Conservation (phyloP, 2,888 invertebrate species). For the Acleris emargana region DNA sequence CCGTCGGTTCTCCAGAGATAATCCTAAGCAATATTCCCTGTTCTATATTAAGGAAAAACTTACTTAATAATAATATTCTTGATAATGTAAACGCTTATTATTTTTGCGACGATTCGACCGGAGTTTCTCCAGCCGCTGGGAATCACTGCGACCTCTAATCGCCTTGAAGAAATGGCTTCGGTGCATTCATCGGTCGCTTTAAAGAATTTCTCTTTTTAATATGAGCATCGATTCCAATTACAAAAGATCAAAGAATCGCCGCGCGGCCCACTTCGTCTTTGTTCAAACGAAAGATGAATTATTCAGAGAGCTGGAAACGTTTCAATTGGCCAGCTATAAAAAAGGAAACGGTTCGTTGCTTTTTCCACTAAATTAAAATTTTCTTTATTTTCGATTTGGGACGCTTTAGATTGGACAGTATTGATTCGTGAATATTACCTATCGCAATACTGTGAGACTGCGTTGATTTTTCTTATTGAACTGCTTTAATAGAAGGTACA, state of each 20-base stretch:
- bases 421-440: conserved; percentile 50
- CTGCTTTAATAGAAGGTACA: neutral
- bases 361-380: conserved; percentile 81
- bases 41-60: conserved; percentile 13
- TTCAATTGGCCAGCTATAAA: conserved; percentile 84
- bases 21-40: conserved; percentile 32
- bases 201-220: conserved; percentile 82
- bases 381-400: conserved; percentile 75
- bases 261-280: conserved; percentile 83
- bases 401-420: conserved; percentile 56
- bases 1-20: conserved; percentile 27
- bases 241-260: conserved; percentile 84
- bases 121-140: conserved; percentile 49
- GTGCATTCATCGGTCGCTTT: conserved; percentile 77
- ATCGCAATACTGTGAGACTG: conserved; percentile 28
- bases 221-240: conserved; percentile 84
- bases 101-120: conserved; percentile 16
- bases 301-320: conserved; percentile 84
- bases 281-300: conserved; percentile 84
- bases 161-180: conserved; percentile 77
- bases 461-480: neutral
- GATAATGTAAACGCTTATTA: conserved; percentile 4
- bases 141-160: conserved; percentile 73
- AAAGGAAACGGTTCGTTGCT: conserved; percentile 82
- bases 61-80: conserved; percentile 7